Evolutionary conservation across 2,797 vertebrate species (phyloP).

Genomic region (Helicolenus hilgendorfi): DNA sequence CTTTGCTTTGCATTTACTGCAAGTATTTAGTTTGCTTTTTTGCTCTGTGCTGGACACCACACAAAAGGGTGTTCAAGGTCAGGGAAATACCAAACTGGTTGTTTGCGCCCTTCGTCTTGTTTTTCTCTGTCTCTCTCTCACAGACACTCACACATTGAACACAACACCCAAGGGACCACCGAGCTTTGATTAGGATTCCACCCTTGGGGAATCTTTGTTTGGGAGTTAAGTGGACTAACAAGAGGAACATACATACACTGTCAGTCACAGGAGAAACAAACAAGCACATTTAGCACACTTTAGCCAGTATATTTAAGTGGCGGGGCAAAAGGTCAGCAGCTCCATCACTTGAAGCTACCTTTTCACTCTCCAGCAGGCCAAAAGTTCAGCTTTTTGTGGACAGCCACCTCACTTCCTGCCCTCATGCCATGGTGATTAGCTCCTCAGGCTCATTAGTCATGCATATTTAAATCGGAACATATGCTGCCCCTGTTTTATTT

Average conservation of each 20-base stretch:
- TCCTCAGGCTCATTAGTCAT: slow-evolving; percentile 51
- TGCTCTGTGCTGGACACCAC: background rate
- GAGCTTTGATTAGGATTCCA: background rate
- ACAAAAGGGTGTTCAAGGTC: background rate
- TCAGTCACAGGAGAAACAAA: background rate
- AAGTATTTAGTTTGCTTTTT: background rate
- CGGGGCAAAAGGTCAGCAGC: background rate
- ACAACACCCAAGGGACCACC: background rate
- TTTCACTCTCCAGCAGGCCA: background rate
- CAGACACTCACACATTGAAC: background rate
- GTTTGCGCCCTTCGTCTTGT: background rate
- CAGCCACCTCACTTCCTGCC: slow-evolving; percentile 4
- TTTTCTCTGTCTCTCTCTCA: background rate
- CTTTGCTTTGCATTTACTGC: no score
- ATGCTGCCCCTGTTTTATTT: slow-evolving; percentile 72
- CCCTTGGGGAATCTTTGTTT: background rate
- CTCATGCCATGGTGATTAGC: slow-evolving; percentile 23
- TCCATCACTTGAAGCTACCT: background rate
- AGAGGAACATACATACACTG: background rate
- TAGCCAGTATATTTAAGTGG: background rate
- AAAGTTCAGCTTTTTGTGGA: slow-evolving; percentile 28
- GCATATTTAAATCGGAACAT: slow-evolving; percentile 58
- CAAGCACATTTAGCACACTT: background rate
- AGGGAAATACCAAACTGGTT: background rate
- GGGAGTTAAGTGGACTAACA: slow-evolving; percentile 8